Percentiles rank a stretch among this genome's conserved stretches.
These are phyloP conservation scores for Drosophila tanythrix DNA, from an alignment of 2,888 invertebrate species.

Conservation along the genomic window DNA sequence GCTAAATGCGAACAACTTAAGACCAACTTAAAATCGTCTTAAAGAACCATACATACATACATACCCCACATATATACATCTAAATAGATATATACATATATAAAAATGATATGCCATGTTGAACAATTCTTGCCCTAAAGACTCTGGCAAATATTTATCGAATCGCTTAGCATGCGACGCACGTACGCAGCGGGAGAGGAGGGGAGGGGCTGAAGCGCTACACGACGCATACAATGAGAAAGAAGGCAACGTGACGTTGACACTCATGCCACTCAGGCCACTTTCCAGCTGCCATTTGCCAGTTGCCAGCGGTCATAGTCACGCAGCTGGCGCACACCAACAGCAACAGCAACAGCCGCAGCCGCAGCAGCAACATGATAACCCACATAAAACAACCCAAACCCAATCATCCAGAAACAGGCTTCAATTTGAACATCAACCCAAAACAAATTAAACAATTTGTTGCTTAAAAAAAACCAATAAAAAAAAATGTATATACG, in stretches of 20 bases:
- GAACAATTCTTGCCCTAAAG: conserved; percentile 44
- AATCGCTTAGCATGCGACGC: conserved; percentile 63
- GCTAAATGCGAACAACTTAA: conserved; percentile 80
- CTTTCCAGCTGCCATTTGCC: conserved; percentile 63
- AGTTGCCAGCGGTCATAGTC: conserved; percentile 60
- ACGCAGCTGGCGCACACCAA: conserved; percentile 59
- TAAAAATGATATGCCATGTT: conserved; percentile 28
- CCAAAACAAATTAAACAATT: conserved; percentile 76
- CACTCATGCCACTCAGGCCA: conserved; percentile 62
- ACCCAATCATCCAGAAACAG: conserved; percentile 58
- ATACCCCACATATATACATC: conserved; percentile 23
- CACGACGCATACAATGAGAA: conserved; percentile 13
- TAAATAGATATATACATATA: conserved; percentile 16
- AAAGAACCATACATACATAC: conserved; percentile 49
- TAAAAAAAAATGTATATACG: background rate
- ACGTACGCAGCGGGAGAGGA: conserved; percentile 49
- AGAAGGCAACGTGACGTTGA: conserved; percentile 73
- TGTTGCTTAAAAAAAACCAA: conserved; percentile 28
- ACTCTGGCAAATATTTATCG: conserved; percentile 75
- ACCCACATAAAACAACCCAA: conserved; percentile 58
- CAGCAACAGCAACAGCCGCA: conserved; percentile 21
- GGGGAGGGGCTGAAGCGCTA: background rate
- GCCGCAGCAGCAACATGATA: conserved; percentile 47
- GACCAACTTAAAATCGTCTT: conserved; percentile 76
- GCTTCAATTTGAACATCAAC: conserved; percentile 53